phyloP scores from a whole-genome alignment of 2,888 invertebrate genomes.

The Buathra laborator region DNA sequence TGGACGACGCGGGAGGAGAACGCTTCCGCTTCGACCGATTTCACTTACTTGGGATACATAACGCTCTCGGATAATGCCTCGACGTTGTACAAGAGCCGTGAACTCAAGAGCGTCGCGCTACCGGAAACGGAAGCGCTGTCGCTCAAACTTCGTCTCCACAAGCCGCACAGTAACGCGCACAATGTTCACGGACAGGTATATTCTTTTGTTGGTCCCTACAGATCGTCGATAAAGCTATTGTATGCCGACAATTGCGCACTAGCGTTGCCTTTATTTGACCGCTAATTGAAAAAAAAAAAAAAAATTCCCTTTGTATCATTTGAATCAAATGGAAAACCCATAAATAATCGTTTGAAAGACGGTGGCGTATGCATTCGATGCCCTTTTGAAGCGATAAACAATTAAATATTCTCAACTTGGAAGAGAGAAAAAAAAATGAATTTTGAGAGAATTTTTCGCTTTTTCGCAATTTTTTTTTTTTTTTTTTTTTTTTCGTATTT shows the following conservation, averaged over 20 bases:
- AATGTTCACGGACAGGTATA: slow-evolving; percentile 93
- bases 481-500: not conserved
- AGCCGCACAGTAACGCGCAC: slow-evolving; percentile 93
- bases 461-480: not conserved
- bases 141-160: slow-evolving; percentile 94
- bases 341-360: no score
- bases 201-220: slow-evolving; percentile 8
- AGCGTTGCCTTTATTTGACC: no score
- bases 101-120: slow-evolving; percentile 94
- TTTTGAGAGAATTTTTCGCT: no score
- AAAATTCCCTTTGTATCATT: no score
- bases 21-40: slow-evolving; percentile 86
- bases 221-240: not conserved
- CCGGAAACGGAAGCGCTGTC: slow-evolving; percentile 91
- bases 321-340: no score
- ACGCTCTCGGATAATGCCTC: slow-evolving; percentile 92
- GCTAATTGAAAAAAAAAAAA: no score
- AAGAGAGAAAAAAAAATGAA: not conserved
- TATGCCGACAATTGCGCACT: not conserved
- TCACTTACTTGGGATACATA: slow-evolving; percentile 90
- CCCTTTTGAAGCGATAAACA: no score
- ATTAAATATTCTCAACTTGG: no score
- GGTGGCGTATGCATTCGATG: no score
- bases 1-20: slow-evolving; percentile 88
- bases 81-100: slow-evolving; percentile 92